Evolutionary conservation across 1,140 invertebrate species (phyloP), one percentile per base, ranked within the genome.

Genomic region (Drosophila tristis): DNA sequence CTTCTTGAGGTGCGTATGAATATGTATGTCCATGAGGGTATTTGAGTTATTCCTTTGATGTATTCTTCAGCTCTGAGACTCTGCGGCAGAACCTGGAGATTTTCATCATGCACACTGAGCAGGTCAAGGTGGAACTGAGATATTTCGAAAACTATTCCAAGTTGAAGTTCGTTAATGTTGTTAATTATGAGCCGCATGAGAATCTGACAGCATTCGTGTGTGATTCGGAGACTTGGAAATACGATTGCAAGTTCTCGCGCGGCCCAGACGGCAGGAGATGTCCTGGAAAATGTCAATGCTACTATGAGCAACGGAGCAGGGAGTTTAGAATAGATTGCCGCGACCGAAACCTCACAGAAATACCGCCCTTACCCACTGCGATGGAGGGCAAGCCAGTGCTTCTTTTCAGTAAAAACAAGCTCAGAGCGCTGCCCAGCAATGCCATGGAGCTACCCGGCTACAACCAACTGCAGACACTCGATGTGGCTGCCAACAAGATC

Each of bases 121-220:
- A 15, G 11, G 35, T 13, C 7, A 1, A 1, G 8, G 23, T 65
- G 23, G 44, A 65, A 8, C 4, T 65, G 44, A 35, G n/a, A 29
- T 2, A 8, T 31, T 65, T 65, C 26, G 62, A 20, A 0, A 0
- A 13, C 9, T 65, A 31, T 13, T 16, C 44, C 4, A 39, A 20
- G 7, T 42, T 64, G 6, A 16, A 26, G 26, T 39, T 13, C 20
- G 48, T 64, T 15, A 15, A 48, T 5, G 44, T 61, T 5, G 15
- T 8, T 4, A 6, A 5, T 0, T 61, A 48, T 2, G 47, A 16
- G 23, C 5, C 2, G 0, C 47, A 2, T 39, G 26, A 4, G 3
- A 61, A 48, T n/a, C 15, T 61, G 0, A 48, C 44, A 0, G 56
- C 62, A 8, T 48, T 61, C 7, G 20, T 64, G 0, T 64, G 62